Conservation (phyloP, 1,140 invertebrate genomes). For the Capitella teleta region DNA sequence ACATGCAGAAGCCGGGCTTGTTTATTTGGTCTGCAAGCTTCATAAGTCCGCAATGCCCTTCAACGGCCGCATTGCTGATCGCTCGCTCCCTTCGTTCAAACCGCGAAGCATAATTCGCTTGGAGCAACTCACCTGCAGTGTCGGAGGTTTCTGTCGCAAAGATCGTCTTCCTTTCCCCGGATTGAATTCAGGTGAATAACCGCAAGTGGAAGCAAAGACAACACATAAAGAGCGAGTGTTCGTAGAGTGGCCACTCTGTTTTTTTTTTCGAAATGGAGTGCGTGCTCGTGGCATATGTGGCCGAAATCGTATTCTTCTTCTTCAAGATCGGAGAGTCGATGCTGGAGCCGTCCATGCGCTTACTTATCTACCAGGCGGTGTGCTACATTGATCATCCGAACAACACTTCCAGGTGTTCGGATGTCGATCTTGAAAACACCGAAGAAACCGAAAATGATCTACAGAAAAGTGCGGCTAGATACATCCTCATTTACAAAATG, state of each 20-base stretch:
- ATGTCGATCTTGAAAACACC: not conserved
- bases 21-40: too few species aligned
- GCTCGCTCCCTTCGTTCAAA: too few species aligned
- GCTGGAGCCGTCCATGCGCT: constrained; percentile 32
- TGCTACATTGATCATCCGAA: constrained; percentile 18
- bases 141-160: not conserved
- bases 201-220: not conserved
- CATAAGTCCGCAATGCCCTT: too few species aligned
- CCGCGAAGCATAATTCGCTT: too few species aligned
- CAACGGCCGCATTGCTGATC: too few species aligned
- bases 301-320: constrained; percentile 24
- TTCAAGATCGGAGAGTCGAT: constrained; percentile 39
- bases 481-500: constrained; percentile 32
- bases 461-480: constrained; percentile 23
- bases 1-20: too few species aligned
- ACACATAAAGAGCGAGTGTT: not conserved
- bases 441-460: constrained; percentile 12
- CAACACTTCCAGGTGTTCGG: constrained; percentile 4
- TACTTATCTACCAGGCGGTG: constrained; percentile 31
- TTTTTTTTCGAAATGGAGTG: too few species aligned
- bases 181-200: not conserved
- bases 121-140: not conserved
- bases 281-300: not conserved
- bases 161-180: not conserved
- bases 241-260: too few species aligned